Base-by-base conservation (phyloP, 2,797 vertebrate species). In the Psittacula derbiana region DNA sequence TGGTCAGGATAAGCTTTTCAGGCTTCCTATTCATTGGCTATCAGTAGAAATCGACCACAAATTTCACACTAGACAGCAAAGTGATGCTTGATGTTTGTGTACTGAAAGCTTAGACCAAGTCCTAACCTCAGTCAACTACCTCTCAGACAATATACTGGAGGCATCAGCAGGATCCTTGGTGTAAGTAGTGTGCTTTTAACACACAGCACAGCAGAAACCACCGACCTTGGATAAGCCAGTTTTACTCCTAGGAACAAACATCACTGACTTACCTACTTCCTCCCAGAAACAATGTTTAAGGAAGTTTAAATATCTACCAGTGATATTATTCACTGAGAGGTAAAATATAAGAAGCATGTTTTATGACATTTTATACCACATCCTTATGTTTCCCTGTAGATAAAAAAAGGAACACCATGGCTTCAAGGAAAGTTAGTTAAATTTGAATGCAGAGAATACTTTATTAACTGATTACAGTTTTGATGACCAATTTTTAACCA, bases 401-500 rank as follows among this genome's bases (percentile, higher is more conserved):
- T 2, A 25, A 92, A 83, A 83, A 88, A 25, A 86, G 78, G 53
- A 94, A 86, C 80, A 93, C 79, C 66, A 86, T n/a, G 46, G 85
- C 60, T 94, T 81, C 93, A 94, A 90, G 89, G 89, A 60, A 76
- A 95, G 72, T 85, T 96, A 95, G 58, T 94, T 96, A 97, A 97
- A 98, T 97, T 97, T 97, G 94, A 98, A 98, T 97, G 97, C 97
- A 97, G 96, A 98, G 97, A 98, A 98, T 98, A 98, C 96, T 98
- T 98, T 98, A 98, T 98, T 98, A 97, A 98, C 97, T 95, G 96
- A 97, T 97, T 97, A 98, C 96, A 98, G 97, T 96, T 98, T 72
- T 91, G 96, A 97, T 96, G 97, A 96, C 94, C 92, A 94, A 97
- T 96, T 96, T 96, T 92, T 97, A 97, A 97, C 96, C 91, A 43